Percentiles rank a stretch among this genome's conserved stretches.
Evolutionary conservation across 1,140 invertebrate genomes (phyloP).

Genomic region (Lerema accius): DNA sequence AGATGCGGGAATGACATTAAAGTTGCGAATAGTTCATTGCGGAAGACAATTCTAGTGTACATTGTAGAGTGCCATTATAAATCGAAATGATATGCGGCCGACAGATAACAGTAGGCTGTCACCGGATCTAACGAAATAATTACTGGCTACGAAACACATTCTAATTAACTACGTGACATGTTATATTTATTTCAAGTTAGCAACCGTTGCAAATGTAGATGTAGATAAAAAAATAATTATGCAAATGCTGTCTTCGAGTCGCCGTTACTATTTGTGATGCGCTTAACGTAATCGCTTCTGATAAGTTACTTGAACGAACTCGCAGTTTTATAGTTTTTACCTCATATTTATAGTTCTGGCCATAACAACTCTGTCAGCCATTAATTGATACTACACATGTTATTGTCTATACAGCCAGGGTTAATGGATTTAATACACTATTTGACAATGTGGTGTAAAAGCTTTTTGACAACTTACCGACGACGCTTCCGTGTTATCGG

Average conservation of each 20-base stretch:
- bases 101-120: conserved; percentile 23
- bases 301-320: not conserved
- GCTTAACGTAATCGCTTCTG: conserved; percentile 2
- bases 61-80: conserved; percentile 35
- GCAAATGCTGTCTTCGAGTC: conserved; percentile 11
- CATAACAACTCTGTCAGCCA: not conserved
- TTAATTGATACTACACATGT: conserved; percentile 15
- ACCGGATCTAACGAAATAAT: conserved; percentile 30
- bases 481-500: conserved; percentile 25
- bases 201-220: conserved; percentile 36
- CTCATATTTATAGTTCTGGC: not conserved
- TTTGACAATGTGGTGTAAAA: conserved; percentile 72
- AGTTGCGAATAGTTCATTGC: conserved; percentile 50
- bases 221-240: conserved; percentile 25
- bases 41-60: conserved; percentile 51
- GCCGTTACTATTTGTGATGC: not conserved
- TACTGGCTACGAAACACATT: conserved; percentile 45
- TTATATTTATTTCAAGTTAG: conserved; percentile 26
- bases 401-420: conserved; percentile 41
- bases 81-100: conserved; percentile 45
- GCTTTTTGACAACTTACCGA: conserved; percentile 72
- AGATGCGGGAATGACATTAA: conserved; percentile 53
- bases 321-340: not conserved
- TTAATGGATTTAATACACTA: conserved; percentile 69
- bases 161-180: conserved; percentile 39